Conservation (phyloP, 1,140 invertebrate genomes). For the Drosophila serrata region DNA sequence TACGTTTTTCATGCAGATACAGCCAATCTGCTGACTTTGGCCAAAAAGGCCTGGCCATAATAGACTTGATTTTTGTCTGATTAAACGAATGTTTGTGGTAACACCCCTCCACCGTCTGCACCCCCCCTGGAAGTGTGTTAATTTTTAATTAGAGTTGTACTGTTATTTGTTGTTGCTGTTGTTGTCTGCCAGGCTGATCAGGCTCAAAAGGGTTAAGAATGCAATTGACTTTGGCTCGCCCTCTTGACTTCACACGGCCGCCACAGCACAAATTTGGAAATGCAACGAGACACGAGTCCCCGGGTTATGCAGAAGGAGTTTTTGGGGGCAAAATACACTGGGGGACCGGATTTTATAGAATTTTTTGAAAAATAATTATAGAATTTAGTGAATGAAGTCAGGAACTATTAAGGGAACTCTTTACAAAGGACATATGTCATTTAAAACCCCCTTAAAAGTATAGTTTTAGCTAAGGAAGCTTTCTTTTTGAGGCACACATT, state of each 20-base stretch:
- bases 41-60: constrained; percentile 65
- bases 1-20: constrained; percentile 59
- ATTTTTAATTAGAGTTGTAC: constrained; percentile 84
- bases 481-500: no score
- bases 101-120: constrained; percentile 3
- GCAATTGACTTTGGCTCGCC: constrained; percentile 83
- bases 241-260: constrained; percentile 74
- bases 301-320: constrained; percentile 8
- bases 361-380: not conserved
- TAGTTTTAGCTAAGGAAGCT: not conserved
- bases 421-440: no score
- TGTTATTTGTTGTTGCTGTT: constrained; percentile 76
- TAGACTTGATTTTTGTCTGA: constrained; percentile 81
- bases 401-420: not conserved
- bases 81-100: constrained; percentile 71
- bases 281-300: constrained; percentile 69
- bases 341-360: rapidly evolving
- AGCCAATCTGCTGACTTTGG: constrained; percentile 67
- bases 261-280: constrained; percentile 83
- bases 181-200: constrained; percentile 58
- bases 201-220: constrained; percentile 78
- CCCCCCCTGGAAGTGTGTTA: constrained; percentile 61
- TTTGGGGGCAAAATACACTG: constrained; percentile 26
- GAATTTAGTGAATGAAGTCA: not conserved
- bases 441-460: not conserved